A percentile compares a stretch with the other conserved stretches of the same genome.
Evolutionary conservation across 2,888 invertebrate genomes (phyloP).

Genomic region (Branchinecta sandiegonensis): DNA sequence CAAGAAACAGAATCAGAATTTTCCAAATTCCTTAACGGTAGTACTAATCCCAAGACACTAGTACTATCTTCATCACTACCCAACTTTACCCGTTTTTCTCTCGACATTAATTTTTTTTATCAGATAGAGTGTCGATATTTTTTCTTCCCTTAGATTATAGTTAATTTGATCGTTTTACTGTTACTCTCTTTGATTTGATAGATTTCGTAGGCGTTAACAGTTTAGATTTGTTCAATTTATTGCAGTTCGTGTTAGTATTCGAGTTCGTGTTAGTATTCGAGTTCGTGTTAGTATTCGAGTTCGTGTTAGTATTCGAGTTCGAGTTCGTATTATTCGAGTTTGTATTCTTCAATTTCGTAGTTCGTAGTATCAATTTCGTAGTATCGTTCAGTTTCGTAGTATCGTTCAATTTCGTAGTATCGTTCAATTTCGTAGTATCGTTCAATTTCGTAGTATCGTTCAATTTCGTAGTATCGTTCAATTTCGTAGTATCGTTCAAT

Average conservation of each 20-base stretch:
- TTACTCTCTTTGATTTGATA: not conserved
- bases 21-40: not conserved
- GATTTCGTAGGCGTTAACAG: not conserved
- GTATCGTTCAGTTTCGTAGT: not conserved
- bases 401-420: no score
- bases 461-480: no score
- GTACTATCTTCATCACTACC: not conserved
- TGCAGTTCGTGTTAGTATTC: not conserved
- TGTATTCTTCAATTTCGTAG: slow-evolving; percentile 6
- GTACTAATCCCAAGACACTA: not conserved
- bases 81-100: not conserved
- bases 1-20: slow-evolving; percentile 7
- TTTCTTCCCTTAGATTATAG: no score
- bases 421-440: no score
- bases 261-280: no score
- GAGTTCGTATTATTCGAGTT: not conserved
- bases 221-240: not conserved
- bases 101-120: not conserved
- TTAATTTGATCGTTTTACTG: no score
- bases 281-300: not conserved
- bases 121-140: not conserved
- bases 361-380: no score
- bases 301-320: slow-evolving; percentile 7
- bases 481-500: no score
- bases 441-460: no score